Percentiles rank a stretch among this genome's conserved stretches.
phyloP scores from a whole-genome alignment of 2,888 invertebrate genomes.

The Heliconius sara region DNA sequence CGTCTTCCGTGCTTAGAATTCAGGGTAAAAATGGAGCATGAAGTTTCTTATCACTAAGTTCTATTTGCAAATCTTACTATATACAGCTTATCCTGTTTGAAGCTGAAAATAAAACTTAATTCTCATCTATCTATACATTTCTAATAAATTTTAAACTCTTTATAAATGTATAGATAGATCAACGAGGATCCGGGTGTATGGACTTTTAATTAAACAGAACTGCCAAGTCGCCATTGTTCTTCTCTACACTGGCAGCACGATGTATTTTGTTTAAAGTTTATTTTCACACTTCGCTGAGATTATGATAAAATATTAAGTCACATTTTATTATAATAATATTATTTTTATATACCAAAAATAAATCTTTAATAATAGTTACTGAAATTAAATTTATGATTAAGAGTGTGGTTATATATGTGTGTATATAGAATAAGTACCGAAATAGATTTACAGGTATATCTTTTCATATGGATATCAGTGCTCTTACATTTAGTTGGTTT shows the following conservation, averaged over 20 bases:
- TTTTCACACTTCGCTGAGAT: slow-evolving; percentile 20
- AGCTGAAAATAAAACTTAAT: neutral
- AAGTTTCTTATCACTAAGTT: too few relatives aligned
- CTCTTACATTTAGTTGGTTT: neutral
- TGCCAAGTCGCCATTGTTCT: slow-evolving; percentile 23
- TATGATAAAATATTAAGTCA: slow-evolving; percentile 17
- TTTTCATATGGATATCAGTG: neutral
- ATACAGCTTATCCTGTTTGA: neutral
- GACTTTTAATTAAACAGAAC: slow-evolving; percentile 25
- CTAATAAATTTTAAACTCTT: neutral
- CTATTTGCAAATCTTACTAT: too few relatives aligned
- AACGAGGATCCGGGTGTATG: slow-evolving; percentile 19
- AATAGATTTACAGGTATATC: neutral
- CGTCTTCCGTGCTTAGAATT: too few relatives aligned
- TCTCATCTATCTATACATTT: too few relatives aligned
- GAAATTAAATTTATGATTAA: neutral
- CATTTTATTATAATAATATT: slow-evolving; percentile 4
- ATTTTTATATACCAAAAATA: slow-evolving; percentile 3
- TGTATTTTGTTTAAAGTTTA: slow-evolving; percentile 23
- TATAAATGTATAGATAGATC: slow-evolving; percentile 11
- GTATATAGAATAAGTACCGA: neutral
- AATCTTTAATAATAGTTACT: neutral
- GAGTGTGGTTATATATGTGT: neutral
- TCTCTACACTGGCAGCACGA: slow-evolving; percentile 11
- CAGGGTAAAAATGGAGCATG: too few relatives aligned